phyloP scores from a whole-genome alignment of 2,888 invertebrate species.

The Latrodectus elegans region DNA sequence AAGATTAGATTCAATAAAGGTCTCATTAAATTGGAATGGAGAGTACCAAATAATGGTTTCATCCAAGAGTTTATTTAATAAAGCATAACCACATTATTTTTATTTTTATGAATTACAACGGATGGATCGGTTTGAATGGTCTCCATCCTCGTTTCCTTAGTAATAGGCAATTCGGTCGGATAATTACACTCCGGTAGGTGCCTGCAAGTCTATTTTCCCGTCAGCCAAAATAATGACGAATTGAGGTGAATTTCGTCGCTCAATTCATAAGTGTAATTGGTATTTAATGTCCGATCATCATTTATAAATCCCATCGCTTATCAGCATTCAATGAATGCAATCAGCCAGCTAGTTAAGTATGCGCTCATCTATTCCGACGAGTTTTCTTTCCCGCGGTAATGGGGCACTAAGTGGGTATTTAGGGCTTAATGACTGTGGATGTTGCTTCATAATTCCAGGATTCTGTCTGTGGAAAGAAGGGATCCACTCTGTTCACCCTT shows the following conservation, averaged over 20 bases:
- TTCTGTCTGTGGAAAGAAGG: not conserved
- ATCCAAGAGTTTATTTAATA: too few species aligned
- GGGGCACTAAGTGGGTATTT: constrained; percentile 13
- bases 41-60: too few species aligned
- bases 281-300: constrained; percentile 28
- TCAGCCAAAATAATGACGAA: constrained; percentile 39
- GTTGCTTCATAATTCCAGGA: not conserved
- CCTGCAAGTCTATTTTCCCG: constrained; percentile 17
- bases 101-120: too few species aligned
- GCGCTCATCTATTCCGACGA: constrained; percentile 8
- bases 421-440: not conserved
- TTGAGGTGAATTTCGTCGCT: constrained; percentile 25
- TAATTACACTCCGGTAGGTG: constrained; percentile 26
- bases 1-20: too few species aligned
- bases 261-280: constrained; percentile 29
- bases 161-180: not conserved
- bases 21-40: too few species aligned
- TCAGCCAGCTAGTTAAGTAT: constrained; percentile 23
- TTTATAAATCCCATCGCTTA: constrained; percentile 5
- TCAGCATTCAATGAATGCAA: constrained; percentile 12
- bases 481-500: too few species aligned
- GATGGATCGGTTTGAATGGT: too few species aligned
- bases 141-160: too few species aligned
- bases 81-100: too few species aligned
- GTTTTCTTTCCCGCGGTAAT: constrained; percentile 22